Evolutionary conservation across 1,140 invertebrate species (phyloP).

Genomic region (Drosophila biarmipes): DNA sequence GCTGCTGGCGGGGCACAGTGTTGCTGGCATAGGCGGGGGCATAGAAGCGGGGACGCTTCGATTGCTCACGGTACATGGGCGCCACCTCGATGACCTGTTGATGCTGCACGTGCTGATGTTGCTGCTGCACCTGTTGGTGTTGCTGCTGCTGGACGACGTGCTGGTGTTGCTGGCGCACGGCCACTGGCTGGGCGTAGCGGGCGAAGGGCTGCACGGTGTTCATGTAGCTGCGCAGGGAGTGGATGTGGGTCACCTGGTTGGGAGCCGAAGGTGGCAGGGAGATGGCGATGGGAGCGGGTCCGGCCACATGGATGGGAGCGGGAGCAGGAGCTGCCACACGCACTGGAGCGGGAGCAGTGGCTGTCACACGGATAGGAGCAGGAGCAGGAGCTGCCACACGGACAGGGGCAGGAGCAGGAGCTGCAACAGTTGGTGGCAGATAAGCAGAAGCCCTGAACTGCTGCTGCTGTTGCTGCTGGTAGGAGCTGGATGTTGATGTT

Average conservation of each 20-base stretch:
- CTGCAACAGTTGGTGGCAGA: slow-evolving; percentile 24
- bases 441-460: slow-evolving; percentile 28
- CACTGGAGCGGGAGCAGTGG: neutral
- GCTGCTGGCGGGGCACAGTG: slow-evolving; percentile 37
- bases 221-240: slow-evolving; percentile 74
- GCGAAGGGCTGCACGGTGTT: slow-evolving; percentile 68
- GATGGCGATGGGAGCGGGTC: slow-evolving; percentile 23
- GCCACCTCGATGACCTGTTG: slow-evolving; percentile 56
- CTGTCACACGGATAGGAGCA: slow-evolving; percentile 5
- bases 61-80: slow-evolving; percentile 75
- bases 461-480: slow-evolving; percentile 16
- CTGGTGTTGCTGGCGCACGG: slow-evolving; percentile 34
- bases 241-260: slow-evolving; percentile 63
- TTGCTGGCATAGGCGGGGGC: slow-evolving; percentile 60
- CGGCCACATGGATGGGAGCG: slow-evolving; percentile 15
- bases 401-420: slow-evolving; percentile 9
- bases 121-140: slow-evolving; percentile 20
- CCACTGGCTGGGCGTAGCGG: slow-evolving; percentile 62
- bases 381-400: slow-evolving; percentile 10
- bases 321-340: slow-evolving; percentile 1
- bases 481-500: slow-evolving; percentile 4
- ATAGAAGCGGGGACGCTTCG: slow-evolving; percentile 69
- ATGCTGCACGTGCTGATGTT: slow-evolving; percentile 21
- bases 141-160: slow-evolving; percentile 39
- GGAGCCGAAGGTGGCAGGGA: slow-evolving; percentile 35